These are phyloP conservation scores for Drosophila chauvacae DNA, from an alignment of 1,140 invertebrate species.

Conservation along the genomic window DNA sequence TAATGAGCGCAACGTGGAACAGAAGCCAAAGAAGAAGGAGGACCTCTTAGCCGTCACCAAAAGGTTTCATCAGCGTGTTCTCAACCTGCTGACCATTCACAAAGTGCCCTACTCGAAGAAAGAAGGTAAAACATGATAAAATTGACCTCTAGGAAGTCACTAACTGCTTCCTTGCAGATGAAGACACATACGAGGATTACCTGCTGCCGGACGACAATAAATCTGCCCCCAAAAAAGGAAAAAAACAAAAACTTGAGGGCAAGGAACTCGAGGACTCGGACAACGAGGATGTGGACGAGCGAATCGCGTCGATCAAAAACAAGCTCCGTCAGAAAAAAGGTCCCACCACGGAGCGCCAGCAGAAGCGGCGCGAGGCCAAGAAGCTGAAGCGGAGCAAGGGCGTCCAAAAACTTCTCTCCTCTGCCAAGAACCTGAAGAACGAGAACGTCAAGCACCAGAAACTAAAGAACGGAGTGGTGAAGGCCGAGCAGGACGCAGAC, in stretches of 20 bases:
- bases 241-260: slow-evolving; percentile 11
- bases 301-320: slow-evolving; percentile 79
- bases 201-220: slow-evolving; percentile 64
- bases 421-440: slow-evolving; percentile 77
- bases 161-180: slow-evolving; percentile 28
- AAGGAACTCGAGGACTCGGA: slow-evolving; percentile 6
- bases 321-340: slow-evolving; percentile 79
- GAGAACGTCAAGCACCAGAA: slow-evolving; percentile 74
- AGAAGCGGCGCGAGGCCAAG: slow-evolving; percentile 70
- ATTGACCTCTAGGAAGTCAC: neutral
- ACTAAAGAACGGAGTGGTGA: slow-evolving; percentile 32
- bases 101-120: slow-evolving; percentile 58
- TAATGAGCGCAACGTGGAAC: slow-evolving; percentile 3
- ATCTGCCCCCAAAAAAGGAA: slow-evolving; percentile 21
- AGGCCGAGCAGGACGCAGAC: slow-evolving; percentile 31
- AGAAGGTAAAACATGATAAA: slow-evolving; percentile 45
- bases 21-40: slow-evolving; percentile 17
- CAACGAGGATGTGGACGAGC: slow-evolving; percentile 71
- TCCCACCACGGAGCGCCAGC: slow-evolving; percentile 70
- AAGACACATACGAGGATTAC: slow-evolving; percentile 75
- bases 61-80: slow-evolving; percentile 26
- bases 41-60: slow-evolving; percentile 9
- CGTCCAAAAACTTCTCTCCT: slow-evolving; percentile 73
- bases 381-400: slow-evolving; percentile 82
- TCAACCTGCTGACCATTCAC: slow-evolving; percentile 52